Conservation (phyloP, 2,888 invertebrate genomes). For the Reticulitermes lucifugus region DNA sequence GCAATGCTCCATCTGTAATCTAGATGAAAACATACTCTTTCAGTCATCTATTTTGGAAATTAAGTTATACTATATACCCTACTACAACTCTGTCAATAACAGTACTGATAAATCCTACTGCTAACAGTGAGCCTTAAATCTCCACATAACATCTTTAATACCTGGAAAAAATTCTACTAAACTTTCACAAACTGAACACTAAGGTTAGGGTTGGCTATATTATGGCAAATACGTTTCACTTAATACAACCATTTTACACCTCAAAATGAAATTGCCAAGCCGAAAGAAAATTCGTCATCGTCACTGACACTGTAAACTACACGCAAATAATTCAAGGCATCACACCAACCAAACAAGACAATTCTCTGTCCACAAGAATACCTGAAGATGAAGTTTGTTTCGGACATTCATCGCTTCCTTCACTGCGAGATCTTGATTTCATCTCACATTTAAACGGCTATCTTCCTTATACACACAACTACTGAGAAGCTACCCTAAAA, state of each 20-base stretch:
- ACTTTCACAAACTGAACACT: not conserved
- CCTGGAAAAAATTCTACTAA: not conserved
- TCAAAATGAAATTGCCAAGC: constrained; percentile 4
- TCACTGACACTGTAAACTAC: not conserved
- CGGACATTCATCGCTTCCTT: constrained; percentile 43
- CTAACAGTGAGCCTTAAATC: not conserved
- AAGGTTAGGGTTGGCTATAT: constrained; percentile 38
- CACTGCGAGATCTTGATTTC: constrained; percentile 39
- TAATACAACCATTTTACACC: not conserved
- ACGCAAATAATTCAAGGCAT: constrained; percentile 16
- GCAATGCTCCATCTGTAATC: constrained; percentile 49
- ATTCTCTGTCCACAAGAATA: constrained; percentile 21
- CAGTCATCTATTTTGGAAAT: not conserved
- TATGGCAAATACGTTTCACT: constrained; percentile 26
- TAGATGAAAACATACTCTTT: constrained; percentile 22
- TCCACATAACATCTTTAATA: not conserved
- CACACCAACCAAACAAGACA: constrained; percentile 28
- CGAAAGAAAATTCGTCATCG: not conserved
- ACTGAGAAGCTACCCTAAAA: constrained; percentile 20
- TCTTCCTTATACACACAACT: constrained; percentile 32
- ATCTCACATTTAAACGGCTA: constrained; percentile 42
- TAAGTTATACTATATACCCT: too few relatives aligned
- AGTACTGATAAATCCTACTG: not conserved
- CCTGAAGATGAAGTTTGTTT: constrained; percentile 43
- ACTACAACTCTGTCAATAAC: not conserved